phyloP scores from a whole-genome alignment of 1,140 invertebrate species.

The Drosophila serrata region DNA sequence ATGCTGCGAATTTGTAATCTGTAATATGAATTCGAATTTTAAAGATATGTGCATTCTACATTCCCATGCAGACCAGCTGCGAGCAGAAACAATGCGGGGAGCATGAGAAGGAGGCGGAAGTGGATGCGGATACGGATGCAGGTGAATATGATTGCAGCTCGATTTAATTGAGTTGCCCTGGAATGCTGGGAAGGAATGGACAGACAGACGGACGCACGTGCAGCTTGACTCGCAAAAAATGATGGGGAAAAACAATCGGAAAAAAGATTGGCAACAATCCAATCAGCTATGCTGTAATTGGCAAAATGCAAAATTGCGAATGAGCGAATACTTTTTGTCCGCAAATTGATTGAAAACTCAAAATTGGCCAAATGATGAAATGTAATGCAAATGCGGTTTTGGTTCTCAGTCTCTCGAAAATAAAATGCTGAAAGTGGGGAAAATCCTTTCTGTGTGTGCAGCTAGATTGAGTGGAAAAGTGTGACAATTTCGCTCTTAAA shows the following conservation, averaged over 20 bases:
- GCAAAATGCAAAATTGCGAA: constrained; percentile 74
- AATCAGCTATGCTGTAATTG: constrained; percentile 78
- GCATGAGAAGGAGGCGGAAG: background rate
- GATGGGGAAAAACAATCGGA: constrained; percentile 31
- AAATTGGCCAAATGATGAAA: constrained; percentile 72
- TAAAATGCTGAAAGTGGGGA: background rate
- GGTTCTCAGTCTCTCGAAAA: background rate
- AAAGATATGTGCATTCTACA: constrained; percentile 47
- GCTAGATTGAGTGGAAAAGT: constrained; percentile 24
- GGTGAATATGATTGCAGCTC: constrained; percentile 75
- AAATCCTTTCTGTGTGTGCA: background rate
- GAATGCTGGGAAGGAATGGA: constrained; percentile 35
- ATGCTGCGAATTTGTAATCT: constrained; percentile 83
- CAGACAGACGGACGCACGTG: constrained; percentile 8
- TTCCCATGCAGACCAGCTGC: constrained; percentile 25
- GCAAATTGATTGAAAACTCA: constrained; percentile 72
- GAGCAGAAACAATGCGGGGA: constrained; percentile 42
- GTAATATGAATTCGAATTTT: constrained; percentile 75
- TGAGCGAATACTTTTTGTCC: constrained; percentile 72
- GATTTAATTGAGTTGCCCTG: constrained; percentile 76
- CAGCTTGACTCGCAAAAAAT: constrained; percentile 11
- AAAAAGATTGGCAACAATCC: constrained; percentile 70
- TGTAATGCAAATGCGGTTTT: constrained; percentile 53
- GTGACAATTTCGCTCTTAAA: background rate
- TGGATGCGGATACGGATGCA: constrained; percentile 38